Percentiles rank a stretch among this genome's conserved stretches.
Conservation (phyloP, 2,113 vertebrate genomes). For the Catharus bicknelli region DNA sequence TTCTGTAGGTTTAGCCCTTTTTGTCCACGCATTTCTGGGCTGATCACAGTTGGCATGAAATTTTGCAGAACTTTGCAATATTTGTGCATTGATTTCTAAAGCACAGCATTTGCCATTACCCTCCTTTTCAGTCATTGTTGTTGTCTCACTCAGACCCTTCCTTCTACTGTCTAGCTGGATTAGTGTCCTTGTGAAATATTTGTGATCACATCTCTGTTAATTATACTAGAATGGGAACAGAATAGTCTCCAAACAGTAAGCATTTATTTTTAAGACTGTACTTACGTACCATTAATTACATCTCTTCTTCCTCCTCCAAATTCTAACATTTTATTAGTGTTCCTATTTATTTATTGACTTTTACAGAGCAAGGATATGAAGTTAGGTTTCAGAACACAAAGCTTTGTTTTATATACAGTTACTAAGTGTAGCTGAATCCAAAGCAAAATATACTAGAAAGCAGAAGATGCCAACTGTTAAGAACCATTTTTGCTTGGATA, state of each 20-base stretch:
- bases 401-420: slow-evolving; percentile 1
- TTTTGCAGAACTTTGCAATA: neutral
- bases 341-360: neutral
- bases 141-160: neutral
- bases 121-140: neutral
- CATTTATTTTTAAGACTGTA: neutral
- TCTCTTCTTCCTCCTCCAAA: neutral
- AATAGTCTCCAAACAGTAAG: neutral
- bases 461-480: neutral
- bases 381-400: neutral
- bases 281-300: neutral
- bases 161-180: neutral
- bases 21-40: neutral
- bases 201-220: neutral
- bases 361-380: neutral
- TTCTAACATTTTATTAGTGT: neutral
- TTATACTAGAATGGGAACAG: neutral
- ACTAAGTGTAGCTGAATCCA: neutral
- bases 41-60: neutral
- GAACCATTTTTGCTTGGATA: neutral
- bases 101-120: neutral
- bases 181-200: neutral
- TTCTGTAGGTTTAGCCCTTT: neutral
- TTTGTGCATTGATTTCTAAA: neutral
- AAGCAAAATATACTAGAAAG: slow-evolving; percentile 1